Evolutionary conservation across 2,888 invertebrate genomes (phyloP).

Genomic region (Schrankia costaestrigalis): DNA sequence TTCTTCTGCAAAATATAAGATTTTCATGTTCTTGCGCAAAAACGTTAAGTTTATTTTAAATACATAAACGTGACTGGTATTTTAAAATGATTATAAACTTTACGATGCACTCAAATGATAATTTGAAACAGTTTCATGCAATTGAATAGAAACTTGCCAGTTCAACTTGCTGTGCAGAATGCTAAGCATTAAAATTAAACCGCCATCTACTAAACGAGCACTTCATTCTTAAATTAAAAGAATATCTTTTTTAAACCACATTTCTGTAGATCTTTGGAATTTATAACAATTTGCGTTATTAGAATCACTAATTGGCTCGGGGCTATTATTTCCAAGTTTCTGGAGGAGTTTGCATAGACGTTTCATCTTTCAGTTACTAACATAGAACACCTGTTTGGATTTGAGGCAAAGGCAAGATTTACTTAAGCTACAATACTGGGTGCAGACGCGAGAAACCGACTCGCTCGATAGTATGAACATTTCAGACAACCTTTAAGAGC

Average conservation of each 20-base stretch:
- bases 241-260: conserved; percentile 12
- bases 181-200: conserved; percentile 8
- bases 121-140: conserved; percentile 1
- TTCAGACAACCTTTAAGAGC: conserved; percentile 11
- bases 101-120: no score
- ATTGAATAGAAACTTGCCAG: background rate
- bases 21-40: no score
- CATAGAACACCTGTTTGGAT: conserved; percentile 33
- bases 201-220: conserved; percentile 5
- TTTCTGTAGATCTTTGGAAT: conserved; percentile 20
- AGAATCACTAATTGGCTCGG: conserved; percentile 39
- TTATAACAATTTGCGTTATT: conserved; percentile 29
- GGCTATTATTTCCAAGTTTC: conserved; percentile 40
- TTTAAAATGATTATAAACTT: no score
- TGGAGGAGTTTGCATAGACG: conserved; percentile 28
- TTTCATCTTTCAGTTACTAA: conserved; percentile 26
- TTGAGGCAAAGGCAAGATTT: conserved; percentile 31
- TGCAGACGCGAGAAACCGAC: conserved; percentile 8
- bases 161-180: conserved; percentile 6
- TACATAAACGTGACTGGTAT: no score
- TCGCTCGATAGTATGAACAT: conserved; percentile 9
- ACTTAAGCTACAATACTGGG: conserved; percentile 28
- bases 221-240: conserved; percentile 6
- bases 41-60: no score
- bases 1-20: no score